These are phyloP conservation scores for Drosophila pullipes DNA, from an alignment of 2,888 invertebrate genomes.

Conservation along the genomic window DNA sequence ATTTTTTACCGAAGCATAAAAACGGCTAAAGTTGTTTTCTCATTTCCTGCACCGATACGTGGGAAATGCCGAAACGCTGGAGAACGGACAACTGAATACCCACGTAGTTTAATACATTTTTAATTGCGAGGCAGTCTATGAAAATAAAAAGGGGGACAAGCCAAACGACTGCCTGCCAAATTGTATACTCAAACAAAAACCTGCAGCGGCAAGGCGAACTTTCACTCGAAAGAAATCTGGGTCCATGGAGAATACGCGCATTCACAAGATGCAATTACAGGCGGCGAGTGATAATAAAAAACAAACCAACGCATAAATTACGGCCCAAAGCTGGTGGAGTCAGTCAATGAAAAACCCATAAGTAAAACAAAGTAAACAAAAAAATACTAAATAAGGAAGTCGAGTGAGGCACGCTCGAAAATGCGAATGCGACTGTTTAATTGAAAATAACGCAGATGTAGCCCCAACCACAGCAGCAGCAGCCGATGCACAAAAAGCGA, in stretches of 20 bases:
- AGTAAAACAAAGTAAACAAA: conserved; percentile 30
- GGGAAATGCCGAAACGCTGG: conserved; percentile 52
- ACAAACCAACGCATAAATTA: conserved; percentile 70
- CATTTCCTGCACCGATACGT: conserved; percentile 64
- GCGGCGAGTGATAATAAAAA: conserved; percentile 42
- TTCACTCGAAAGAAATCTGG: conserved; percentile 63
- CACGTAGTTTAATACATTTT: conserved; percentile 67
- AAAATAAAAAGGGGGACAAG: conserved; percentile 7
- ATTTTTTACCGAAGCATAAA: conserved; percentile 38
- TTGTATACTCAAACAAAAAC: conserved; percentile 19
- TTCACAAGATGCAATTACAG: conserved; percentile 57
- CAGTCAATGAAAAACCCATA: conserved; percentile 8
- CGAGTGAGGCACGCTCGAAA: conserved; percentile 58
- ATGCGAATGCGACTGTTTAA: conserved; percentile 58
- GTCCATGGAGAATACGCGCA: conserved; percentile 56
- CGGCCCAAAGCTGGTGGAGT: conserved; percentile 63
- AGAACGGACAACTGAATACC: conserved; percentile 16
- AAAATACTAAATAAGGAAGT: conserved; percentile 72
- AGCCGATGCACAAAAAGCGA: conserved; percentile 37
- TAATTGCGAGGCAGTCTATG: conserved; percentile 59
- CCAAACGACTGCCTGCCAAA: conserved; percentile 8
- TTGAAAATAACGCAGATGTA: conserved; percentile 52
- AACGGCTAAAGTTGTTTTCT: conserved; percentile 43
- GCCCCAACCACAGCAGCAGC: conserved; percentile 1
- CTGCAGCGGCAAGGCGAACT: conserved; percentile 45